Conservation (phyloP, 2,797 vertebrate genomes). For the Neosalanx taihuensis region DNA sequence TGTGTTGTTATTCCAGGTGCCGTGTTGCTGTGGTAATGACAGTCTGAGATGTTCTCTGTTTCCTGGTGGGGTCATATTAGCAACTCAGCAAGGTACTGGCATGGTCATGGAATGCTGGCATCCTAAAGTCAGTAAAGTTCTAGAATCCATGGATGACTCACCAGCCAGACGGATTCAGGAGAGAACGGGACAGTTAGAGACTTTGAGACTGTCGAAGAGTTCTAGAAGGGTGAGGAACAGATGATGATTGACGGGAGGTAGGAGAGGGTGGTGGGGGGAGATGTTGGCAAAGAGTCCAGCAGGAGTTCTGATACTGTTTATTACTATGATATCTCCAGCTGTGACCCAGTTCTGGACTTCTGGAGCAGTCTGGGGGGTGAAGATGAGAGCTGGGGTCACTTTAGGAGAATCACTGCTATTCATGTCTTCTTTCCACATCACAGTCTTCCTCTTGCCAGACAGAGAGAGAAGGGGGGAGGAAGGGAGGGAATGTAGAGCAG, state of each 20-base stretch:
- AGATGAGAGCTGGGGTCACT: conserved; percentile 1
- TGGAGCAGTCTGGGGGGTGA: conserved; percentile 13
- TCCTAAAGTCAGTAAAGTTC: neutral
- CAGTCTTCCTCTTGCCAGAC: conserved; percentile 18
- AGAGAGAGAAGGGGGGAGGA: conserved; percentile 3
- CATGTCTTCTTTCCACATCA: neutral
- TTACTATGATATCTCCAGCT: neutral
- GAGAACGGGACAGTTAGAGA: neutral
- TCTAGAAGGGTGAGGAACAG: conserved; percentile 3
- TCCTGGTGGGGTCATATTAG: neutral
- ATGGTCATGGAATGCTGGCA: neutral
- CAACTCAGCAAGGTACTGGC: neutral
- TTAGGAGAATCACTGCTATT: neutral
- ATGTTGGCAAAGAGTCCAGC: conserved; percentile 20
- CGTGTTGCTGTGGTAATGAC: conserved; percentile 23
- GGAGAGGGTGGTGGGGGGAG: neutral
- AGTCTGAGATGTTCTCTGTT: conserved; percentile 9
- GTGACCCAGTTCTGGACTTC: neutral
- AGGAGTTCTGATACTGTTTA: conserved; percentile 14
- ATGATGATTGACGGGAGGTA: conserved; percentile 8
- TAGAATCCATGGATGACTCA: neutral
- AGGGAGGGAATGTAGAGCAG: conserved; percentile 17
- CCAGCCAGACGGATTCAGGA: neutral
- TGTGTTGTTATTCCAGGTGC: neutral
- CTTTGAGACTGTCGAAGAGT: conserved; percentile 5